Evolutionary conservation across 2,888 invertebrate genomes (phyloP), one percentile per base, ranked within the genome.

Genomic region (Tetragonisca angustula): DNA sequence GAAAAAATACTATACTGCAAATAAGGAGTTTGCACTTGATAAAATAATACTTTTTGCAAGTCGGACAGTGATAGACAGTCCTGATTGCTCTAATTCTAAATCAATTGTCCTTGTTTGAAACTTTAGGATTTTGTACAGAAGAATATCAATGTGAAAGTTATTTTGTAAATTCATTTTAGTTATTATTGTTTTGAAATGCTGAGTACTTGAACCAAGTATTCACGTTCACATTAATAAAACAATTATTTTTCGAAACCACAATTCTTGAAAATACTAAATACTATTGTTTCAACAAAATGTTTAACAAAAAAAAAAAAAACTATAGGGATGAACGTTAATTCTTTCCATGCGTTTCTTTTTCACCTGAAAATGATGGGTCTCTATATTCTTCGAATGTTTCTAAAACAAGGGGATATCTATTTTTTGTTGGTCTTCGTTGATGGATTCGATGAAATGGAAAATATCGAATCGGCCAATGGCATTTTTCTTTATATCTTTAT

Each of bases 371-470:
- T 43, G 11, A 56, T 21, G 21, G 6, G 17, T 21, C 62, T 64
- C n/a, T 19, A 6, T 74, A 36, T 13, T 36, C 52, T 17, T 36
- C n/a, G 19, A 49, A 77, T 68, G 17, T 52, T 36, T 74, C 13
- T 21, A 59, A 59, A 50, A 2, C 32, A 56, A 2, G 4, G 13
- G 13, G 24, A 61, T 11, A 50, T n/a, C 36, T 68, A 54, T 69
- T 21, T 54, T 64, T 67, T 62, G 21, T 59, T 13, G n/a, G 19
- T 17, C n/a, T 4, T 21, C 4, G 32, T 2, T 43, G 69, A 69
- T 69, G 21, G 50, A 36, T 76, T n/a, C 49, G 5, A 62, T 21
- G 17, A 79, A 68, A 59, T 61, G 61, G 64, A 59, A 65, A 78
- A 36, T 67, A 67, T 73, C 19, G 32, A 21, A 50, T 36, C 11